A percentile compares a stretch with the other conserved stretches of the same genome.
These are phyloP conservation scores for Osmerus mordax DNA, from an alignment of 2,113 vertebrate genomes.

Conservation along the genomic window DNA sequence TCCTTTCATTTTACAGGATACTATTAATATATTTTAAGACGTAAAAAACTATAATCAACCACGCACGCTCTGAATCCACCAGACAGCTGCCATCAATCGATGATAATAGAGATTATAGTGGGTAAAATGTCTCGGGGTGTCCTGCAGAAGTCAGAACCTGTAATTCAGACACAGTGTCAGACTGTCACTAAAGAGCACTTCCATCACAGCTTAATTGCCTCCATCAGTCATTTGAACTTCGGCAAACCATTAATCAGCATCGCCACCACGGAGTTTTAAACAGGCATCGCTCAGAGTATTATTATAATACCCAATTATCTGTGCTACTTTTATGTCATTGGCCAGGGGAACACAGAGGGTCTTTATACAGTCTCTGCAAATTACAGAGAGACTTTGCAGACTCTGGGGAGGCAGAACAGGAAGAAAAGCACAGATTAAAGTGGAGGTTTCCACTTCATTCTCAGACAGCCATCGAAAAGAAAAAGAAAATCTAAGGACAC, in stretches of 20 bases:
- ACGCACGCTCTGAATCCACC: slow-evolving; percentile 5
- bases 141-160: slow-evolving; percentile 26
- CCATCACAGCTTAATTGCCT: slow-evolving; percentile 35
- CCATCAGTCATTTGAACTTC: slow-evolving; percentile 24
- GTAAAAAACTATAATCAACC: slow-evolving; percentile 46
- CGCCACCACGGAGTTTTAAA: slow-evolving; percentile 36
- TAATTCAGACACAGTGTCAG: slow-evolving; percentile 33
- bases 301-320: slow-evolving; percentile 48
- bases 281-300: slow-evolving; percentile 52
- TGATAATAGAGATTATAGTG: slow-evolving; percentile 38
- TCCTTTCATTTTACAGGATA: slow-evolving; percentile 9
- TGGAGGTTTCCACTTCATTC: slow-evolving; percentile 31
- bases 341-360: slow-evolving; percentile 49
- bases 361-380: slow-evolving; percentile 42
- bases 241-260: slow-evolving; percentile 49
- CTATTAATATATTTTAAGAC: slow-evolving; percentile 28
- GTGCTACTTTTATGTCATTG: slow-evolving; percentile 37
- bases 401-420: slow-evolving; percentile 42
- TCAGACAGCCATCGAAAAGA: not conserved
- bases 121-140: slow-evolving; percentile 13
- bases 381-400: slow-evolving; percentile 33
- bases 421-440: slow-evolving; percentile 52
- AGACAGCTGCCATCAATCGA: slow-evolving; percentile 17
- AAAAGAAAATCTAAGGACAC: not conserved
- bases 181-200: slow-evolving; percentile 35